Percentiles rank a stretch among this genome's conserved stretches.
These are phyloP conservation scores for Strigamia crassipes DNA, from an alignment of 2,888 invertebrate species.

Conservation along the genomic window DNA sequence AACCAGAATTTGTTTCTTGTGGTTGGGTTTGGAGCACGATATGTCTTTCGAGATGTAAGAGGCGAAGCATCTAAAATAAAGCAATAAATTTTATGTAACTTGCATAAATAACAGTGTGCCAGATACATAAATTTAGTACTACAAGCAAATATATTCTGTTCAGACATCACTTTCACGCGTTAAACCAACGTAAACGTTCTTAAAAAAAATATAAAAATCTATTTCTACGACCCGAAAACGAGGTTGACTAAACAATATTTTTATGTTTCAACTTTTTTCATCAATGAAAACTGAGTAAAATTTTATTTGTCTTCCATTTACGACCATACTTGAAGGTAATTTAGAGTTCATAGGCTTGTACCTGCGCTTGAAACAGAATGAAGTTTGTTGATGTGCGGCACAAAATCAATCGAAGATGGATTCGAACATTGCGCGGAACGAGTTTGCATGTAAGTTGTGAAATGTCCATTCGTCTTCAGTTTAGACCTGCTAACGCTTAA, in stretches of 20 bases:
- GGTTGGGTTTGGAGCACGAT: slow-evolving; percentile 32
- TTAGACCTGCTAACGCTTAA: slow-evolving; percentile 57
- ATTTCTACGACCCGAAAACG: background rate
- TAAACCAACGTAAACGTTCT: background rate
- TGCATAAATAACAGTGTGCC: background rate
- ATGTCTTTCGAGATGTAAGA: slow-evolving; percentile 30
- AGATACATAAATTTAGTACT: too few species aligned
- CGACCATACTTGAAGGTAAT: background rate
- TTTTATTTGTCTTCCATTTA: background rate
- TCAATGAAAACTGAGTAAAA: background rate
- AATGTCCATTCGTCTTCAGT: slow-evolving; percentile 71
- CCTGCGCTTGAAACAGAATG: background rate
- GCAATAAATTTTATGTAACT: background rate
- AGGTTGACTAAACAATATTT: background rate
- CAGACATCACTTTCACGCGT: too few species aligned
- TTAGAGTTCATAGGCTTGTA: background rate
- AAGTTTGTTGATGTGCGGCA: background rate
- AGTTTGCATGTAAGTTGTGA: slow-evolving; percentile 71
- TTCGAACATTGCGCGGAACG: slow-evolving; percentile 51
- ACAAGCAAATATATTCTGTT: too few species aligned
- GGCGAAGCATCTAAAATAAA: slow-evolving; percentile 44
- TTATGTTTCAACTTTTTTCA: background rate
- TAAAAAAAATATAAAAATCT: background rate
- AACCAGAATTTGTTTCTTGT: slow-evolving; percentile 30
- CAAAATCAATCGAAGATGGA: background rate